These are phyloP conservation scores for Oriolus oriolus DNA, from an alignment of 2,113 vertebrate species.

Conservation along the genomic window DNA sequence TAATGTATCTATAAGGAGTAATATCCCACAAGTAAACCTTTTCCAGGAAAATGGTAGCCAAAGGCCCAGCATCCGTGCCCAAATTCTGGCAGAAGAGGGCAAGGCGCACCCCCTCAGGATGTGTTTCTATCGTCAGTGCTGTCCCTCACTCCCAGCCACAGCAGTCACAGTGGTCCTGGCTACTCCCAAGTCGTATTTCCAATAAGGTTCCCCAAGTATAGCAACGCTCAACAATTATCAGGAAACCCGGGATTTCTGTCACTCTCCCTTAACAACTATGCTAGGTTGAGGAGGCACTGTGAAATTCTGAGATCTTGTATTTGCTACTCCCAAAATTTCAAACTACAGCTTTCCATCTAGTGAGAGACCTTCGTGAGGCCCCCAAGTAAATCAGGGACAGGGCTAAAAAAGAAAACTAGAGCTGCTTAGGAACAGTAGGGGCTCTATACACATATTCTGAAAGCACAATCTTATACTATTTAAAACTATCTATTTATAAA, in stretches of 20 bases:
- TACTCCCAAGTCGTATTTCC: background rate
- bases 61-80: background rate
- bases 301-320: background rate
- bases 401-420: constrained; percentile 8
- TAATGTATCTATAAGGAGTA: background rate
- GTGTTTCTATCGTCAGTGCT: background rate
- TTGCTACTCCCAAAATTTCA: background rate
- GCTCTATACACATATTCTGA: background rate
- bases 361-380: background rate
- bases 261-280: background rate
- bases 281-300: background rate
- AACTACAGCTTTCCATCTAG: background rate
- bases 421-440: background rate
- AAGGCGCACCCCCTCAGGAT: background rate
- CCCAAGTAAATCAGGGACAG: background rate
- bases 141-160: background rate
- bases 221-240: background rate
- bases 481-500: constrained; percentile 51
- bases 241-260: background rate
- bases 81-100: background rate
- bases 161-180: background rate
- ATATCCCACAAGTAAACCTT: background rate
- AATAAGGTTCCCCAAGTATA: background rate
- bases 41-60: background rate
- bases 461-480: background rate